These are phyloP conservation scores for Pimephales promelas DNA, from an alignment of 2,113 vertebrate species.

Conservation along the genomic window DNA sequence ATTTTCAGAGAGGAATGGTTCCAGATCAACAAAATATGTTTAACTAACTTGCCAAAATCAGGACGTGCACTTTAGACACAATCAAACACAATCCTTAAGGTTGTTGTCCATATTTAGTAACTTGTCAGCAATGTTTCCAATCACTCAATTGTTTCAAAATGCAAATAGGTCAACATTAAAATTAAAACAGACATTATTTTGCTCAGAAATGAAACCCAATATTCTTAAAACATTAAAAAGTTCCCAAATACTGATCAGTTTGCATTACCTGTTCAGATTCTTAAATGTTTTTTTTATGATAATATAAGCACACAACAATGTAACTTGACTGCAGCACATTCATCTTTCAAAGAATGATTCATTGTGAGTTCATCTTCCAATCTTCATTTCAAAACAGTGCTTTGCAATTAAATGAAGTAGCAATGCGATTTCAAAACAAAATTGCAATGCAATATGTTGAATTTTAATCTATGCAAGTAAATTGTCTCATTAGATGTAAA, in stretches of 20 bases:
- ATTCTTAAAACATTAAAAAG: background rate
- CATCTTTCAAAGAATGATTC: background rate
- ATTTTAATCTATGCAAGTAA: slow-evolving; percentile 1
- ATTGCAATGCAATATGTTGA: background rate
- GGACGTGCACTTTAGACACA: background rate
- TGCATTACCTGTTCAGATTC: background rate
- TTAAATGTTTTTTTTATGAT: background rate
- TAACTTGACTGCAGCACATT: background rate
- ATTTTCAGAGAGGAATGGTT: no score
- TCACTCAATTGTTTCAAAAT: background rate
- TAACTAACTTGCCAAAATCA: no score
- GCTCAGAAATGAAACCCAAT: background rate
- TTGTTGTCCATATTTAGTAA: background rate
- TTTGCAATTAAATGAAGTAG: background rate
- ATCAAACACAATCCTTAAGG: background rate
- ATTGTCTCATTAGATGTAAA: slow-evolving; percentile 9
- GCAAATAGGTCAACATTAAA: background rate
- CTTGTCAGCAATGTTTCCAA: background rate
- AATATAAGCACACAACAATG: background rate
- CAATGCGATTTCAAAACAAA: background rate
- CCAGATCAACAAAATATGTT: no score
- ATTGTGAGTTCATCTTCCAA: background rate
- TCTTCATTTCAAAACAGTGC: background rate
- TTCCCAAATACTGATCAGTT: background rate
- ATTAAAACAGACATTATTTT: background rate